Conservation (phyloP, 2,888 invertebrate species). For the Panopea generosa region DNA sequence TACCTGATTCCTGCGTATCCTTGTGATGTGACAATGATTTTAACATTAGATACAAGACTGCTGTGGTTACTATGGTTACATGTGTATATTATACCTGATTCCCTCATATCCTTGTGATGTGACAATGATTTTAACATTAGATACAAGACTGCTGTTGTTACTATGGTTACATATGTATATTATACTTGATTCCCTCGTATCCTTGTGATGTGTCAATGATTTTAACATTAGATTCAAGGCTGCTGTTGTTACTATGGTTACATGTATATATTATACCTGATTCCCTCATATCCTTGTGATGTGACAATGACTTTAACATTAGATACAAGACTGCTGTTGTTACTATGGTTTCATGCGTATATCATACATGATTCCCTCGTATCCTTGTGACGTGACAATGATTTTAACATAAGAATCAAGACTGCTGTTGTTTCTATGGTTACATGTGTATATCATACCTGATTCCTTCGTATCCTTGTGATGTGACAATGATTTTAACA, state of each 20-base stretch:
- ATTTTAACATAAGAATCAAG: conserved; percentile 98
- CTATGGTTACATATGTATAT: no score
- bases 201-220: conserved; percentile 91
- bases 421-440: no score
- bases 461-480: conserved; percentile 85
- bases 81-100: conserved; percentile 84
- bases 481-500: conserved; percentile 95
- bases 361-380: conserved; percentile 85
- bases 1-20: no score
- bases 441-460: no score
- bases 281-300: conserved; percentile 85
- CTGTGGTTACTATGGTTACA: no score
- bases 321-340: conserved; percentile 97
- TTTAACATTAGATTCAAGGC: conserved; percentile 97
- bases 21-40: no score
- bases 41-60: conserved; percentile 96
- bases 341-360: no score
- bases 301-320: conserved; percentile 97
- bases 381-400: conserved; percentile 89
- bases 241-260: no score
- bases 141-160: conserved; percentile 97
- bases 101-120: conserved; percentile 86
- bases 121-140: conserved; percentile 97
- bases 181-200: conserved; percentile 85
- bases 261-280: no score